These are phyloP conservation scores for Microcebus tavaratra DNA, from an alignment of 2,113 vertebrate genomes.

Conservation along the genomic window DNA sequence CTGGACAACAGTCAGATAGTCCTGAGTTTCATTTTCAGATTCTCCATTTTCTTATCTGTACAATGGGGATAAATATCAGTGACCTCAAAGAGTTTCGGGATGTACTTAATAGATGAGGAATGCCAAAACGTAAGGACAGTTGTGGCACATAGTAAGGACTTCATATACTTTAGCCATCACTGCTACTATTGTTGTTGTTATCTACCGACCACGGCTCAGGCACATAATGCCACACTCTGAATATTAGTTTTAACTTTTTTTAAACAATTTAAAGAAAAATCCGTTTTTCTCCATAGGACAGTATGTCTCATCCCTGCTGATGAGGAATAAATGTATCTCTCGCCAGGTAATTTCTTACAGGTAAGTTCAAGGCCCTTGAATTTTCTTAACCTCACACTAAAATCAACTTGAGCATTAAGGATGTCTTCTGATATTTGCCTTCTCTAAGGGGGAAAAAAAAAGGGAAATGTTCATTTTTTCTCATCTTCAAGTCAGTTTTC, in stretches of 20 bases:
- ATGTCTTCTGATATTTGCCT: background rate
- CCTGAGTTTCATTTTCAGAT: background rate
- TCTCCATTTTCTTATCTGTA: background rate
- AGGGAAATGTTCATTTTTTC: background rate
- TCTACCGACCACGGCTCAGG: background rate
- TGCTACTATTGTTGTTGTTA: fast-evolving
- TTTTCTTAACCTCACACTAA: background rate
- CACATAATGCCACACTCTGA: background rate
- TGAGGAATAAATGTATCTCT: background rate
- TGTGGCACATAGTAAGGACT: background rate
- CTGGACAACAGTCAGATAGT: background rate
- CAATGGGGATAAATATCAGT: background rate
- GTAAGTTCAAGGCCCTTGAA: background rate
- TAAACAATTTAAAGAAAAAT: background rate
- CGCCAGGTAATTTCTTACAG: background rate
- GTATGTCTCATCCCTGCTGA: background rate
- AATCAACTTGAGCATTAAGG: background rate
- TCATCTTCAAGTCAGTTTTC: conserved; percentile 52
- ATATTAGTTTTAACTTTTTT: background rate
- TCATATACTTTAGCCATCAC: background rate
- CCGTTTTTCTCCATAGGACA: background rate
- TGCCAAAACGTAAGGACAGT: background rate
- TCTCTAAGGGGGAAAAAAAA: background rate
- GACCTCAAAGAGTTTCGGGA: background rate
- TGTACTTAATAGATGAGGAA: too few species aligned